A percentile compares a stretch with the other conserved stretches of the same genome.
These are phyloP conservation scores for Myotis planiceps DNA, from an alignment of 2,797 vertebrate species.

Conservation along the genomic window DNA sequence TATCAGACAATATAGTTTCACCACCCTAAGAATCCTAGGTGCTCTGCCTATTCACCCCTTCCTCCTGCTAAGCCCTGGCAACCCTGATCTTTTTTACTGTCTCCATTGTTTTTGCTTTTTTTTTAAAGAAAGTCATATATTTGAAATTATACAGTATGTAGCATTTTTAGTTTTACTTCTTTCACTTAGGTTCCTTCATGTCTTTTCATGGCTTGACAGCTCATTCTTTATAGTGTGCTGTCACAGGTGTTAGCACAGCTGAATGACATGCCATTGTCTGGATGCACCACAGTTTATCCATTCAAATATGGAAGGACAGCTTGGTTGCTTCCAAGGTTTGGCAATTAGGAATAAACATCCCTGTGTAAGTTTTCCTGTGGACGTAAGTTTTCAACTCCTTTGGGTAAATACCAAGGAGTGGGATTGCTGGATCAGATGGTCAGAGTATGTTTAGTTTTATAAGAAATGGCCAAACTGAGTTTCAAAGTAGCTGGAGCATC, in stretches of 20 bases:
- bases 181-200: background rate
- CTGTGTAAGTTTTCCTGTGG: background rate
- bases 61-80: background rate
- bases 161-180: background rate
- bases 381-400: conserved; percentile 15
- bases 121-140: background rate
- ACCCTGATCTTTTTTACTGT: background rate
- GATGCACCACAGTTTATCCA: background rate
- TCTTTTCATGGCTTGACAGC: background rate
- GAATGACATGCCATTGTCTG: background rate
- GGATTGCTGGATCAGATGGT: background rate
- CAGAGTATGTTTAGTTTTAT: background rate
- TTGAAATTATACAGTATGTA: background rate
- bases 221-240: background rate
- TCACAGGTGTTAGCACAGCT: background rate
- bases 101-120: background rate
- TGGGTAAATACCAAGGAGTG: background rate
- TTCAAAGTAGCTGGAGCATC: background rate
- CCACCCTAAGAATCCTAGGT: background rate
- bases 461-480: background rate
- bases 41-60: background rate
- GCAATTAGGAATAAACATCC: background rate
- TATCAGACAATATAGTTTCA: background rate
- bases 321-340: conserved; percentile 2
- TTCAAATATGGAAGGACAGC: background rate